Conservation (phyloP, 2,113 vertebrate species). For the Podilymbus podiceps region DNA sequence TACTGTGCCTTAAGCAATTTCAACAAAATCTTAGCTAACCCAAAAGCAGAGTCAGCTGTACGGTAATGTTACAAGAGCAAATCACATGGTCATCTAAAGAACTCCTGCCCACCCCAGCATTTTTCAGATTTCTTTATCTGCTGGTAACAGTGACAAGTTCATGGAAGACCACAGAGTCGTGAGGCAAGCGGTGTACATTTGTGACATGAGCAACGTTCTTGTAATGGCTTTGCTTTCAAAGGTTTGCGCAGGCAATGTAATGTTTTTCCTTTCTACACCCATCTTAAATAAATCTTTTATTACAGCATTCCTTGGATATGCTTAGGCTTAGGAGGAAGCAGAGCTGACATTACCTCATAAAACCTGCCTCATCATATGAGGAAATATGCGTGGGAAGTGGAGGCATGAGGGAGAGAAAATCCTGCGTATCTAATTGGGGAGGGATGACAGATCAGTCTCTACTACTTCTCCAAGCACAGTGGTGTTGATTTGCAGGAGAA, state of each 20-base stretch:
- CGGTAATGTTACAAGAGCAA: not conserved
- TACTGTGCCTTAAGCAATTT: not conserved
- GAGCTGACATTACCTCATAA: not conserved
- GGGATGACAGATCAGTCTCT: not conserved
- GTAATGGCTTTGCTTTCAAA: not conserved
- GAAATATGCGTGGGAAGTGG: fast-evolving
- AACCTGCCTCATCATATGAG: not conserved
- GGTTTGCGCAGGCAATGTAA: fast-evolving
- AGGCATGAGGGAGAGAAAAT: not conserved
- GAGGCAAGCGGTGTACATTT: not conserved
- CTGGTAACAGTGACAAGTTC: not conserved
- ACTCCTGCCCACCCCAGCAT: not conserved
- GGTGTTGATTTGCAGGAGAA: not conserved
- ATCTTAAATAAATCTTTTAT: not conserved
- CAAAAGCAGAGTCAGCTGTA: not conserved
- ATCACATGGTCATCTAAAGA: not conserved
- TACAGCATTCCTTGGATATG: not conserved
- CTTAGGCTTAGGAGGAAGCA: not conserved
- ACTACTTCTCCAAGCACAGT: not conserved
- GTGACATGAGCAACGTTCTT: not conserved
- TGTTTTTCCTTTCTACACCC: not conserved
- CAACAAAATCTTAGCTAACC: not conserved
- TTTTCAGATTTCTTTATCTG: not conserved
- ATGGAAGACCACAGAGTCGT: not conserved
- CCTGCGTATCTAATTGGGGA: fast-evolving